Conservation (phyloP, 2,888 invertebrate species). For the Branchellion lobata region DNA sequence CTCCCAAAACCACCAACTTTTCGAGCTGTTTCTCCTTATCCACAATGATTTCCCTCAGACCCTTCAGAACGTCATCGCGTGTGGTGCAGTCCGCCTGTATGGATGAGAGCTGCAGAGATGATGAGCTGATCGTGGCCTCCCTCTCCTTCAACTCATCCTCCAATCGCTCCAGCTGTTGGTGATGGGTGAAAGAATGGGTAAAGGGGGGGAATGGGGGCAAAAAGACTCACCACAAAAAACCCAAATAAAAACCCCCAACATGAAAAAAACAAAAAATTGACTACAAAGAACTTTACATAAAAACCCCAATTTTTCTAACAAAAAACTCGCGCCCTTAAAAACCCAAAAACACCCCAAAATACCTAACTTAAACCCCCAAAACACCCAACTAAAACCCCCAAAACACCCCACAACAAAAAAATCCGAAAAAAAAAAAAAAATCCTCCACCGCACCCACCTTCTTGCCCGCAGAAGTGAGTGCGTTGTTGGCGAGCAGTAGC, state of each 20-base stretch:
- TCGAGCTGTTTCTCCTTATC: slow-evolving; percentile 97
- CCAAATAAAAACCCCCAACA: too few relatives aligned
- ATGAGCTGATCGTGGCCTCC: slow-evolving; percentile 95
- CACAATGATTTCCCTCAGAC: slow-evolving; percentile 88
- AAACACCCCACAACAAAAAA: too few relatives aligned
- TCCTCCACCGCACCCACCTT: neutral
- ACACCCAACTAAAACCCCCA: too few relatives aligned
- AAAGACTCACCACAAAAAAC: too few relatives aligned
- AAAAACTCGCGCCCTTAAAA: too few relatives aligned
- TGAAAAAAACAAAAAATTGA: too few relatives aligned
- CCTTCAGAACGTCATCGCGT: slow-evolving; percentile 86
- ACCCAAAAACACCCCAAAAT: too few relatives aligned
- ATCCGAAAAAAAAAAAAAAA: too few relatives aligned
- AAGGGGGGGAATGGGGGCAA: too few relatives aligned
- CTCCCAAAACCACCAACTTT: slow-evolving; percentile 61
- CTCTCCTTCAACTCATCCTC: slow-evolving; percentile 96
- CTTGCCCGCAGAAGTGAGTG: neutral
- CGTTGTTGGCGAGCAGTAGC: neutral
- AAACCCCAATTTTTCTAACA: too few relatives aligned
- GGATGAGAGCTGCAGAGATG: slow-evolving; percentile 68
- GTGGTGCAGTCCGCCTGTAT: slow-evolving; percentile 91
- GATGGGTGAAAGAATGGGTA: slow-evolving; percentile 17
- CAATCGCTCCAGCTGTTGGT: slow-evolving; percentile 83
- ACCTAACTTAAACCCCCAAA: too few relatives aligned
- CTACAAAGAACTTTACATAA: too few relatives aligned